Evolutionary conservation across 2,113 vertebrate species (phyloP), one percentile per base, ranked within the genome.

Genomic region (Otus sunia): DNA sequence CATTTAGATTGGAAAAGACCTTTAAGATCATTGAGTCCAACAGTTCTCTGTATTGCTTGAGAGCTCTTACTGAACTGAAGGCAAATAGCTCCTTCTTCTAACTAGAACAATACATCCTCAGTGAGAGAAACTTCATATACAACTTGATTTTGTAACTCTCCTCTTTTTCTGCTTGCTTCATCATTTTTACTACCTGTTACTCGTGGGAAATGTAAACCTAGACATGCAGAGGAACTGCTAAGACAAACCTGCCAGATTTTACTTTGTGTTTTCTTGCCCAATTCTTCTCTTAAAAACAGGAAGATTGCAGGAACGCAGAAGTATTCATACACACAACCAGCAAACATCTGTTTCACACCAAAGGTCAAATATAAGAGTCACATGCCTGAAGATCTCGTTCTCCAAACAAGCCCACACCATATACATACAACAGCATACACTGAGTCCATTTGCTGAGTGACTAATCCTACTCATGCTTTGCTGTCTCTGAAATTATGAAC

Each of bases 401-500:
- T 64, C 39, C 58, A 74, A 75, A 43, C 18, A 52, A 86, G 41
- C 41, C 20, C 69, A 68, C 1, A 0, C 36, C 34, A 27, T 1
- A 3, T 19, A 37, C 0, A 0, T 49, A 49, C 22, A 93, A 45
- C 21, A 52, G 36, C 23, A 52, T 23, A n/a, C 10, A 53, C 15
- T 4, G 59, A 63, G 39, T 56, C 63, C 9, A 87, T 36, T 36
- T 1, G 0, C 0, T 27, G 36, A 0, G 0, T 45, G 16, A 79
- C 34, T 69, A 59, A 58, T 34, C 50, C 52, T 63, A 14, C 20
- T 21, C 26, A 37, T 8, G 26, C 41, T 73, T 80, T 84, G 56
- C 16, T 45, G 9, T 37, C 77, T 69, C 55, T 62, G 60, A 71
- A 89, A 78, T 80, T 11, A 56, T 1, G 18, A 77, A 43, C 25